Conservation (phyloP, 2,888 invertebrate genomes). For the Sarcophaga carnaria region DNA sequence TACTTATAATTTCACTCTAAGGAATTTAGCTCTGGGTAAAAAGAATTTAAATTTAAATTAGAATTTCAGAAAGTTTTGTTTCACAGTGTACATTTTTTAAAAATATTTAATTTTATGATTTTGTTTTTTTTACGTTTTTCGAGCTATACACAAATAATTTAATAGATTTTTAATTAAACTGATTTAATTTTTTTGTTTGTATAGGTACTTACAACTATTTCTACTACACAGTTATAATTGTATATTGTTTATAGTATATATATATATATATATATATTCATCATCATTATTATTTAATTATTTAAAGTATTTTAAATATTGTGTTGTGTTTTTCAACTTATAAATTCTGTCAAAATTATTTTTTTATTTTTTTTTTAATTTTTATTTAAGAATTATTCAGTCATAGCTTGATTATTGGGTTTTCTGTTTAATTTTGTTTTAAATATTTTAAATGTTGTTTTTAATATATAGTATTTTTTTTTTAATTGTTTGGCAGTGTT, state of each 20-base stretch:
- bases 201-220: constrained; percentile 58
- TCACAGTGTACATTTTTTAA: background rate
- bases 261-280: constrained; percentile 33
- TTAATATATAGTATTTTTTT: constrained; percentile 44
- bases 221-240: constrained; percentile 63
- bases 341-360: constrained; percentile 23
- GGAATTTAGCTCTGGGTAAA: too few relatives aligned
- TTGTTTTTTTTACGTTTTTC: too few relatives aligned
- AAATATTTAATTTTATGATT: background rate
- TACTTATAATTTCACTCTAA: too few relatives aligned
- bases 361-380: constrained; percentile 12
- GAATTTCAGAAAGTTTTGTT: too few relatives aligned
- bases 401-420: constrained; percentile 53
- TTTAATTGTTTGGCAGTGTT: constrained; percentile 77
- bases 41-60: too few relatives aligned
- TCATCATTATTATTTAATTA: constrained; percentile 33
- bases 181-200: constrained; percentile 23
- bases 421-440: constrained; percentile 34
- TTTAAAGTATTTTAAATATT: constrained; percentile 32
- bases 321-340: constrained; percentile 26
- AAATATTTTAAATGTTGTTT: constrained; percentile 30
- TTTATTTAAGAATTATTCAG: constrained; percentile 65
- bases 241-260: constrained; percentile 28
- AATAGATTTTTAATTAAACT: constrained; percentile 15
- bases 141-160: background rate